These are phyloP conservation scores for Tragelaphus scriptus DNA, from an alignment of 2,113 vertebrate genomes.

Conservation along the genomic window DNA sequence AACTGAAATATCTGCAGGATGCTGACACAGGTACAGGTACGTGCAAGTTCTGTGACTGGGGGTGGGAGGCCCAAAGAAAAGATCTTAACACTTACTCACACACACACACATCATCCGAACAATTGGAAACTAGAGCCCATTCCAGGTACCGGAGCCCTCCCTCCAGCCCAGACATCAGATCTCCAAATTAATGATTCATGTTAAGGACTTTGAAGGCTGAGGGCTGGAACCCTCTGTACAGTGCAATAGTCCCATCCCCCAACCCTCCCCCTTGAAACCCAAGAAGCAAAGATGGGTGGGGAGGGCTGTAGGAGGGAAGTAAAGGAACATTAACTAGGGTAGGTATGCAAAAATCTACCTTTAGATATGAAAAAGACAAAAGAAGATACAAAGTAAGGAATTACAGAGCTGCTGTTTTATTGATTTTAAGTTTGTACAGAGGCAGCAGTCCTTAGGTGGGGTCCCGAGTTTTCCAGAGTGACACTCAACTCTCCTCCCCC, in stretches of 20 bases:
- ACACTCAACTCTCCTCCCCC: background rate
- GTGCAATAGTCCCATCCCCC: background rate
- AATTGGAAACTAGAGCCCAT: background rate
- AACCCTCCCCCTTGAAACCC: background rate
- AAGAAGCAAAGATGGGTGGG: background rate
- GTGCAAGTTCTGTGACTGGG: background rate
- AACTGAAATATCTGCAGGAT: background rate
- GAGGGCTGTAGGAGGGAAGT: background rate
- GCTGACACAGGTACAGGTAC: background rate
- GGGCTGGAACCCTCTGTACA: conserved; percentile 24
- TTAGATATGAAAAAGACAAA: conserved; percentile 21
- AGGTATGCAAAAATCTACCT: background rate
- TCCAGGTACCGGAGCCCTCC: background rate
- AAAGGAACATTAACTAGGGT: background rate
- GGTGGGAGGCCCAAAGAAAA: background rate
- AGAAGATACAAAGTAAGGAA: conserved; percentile 32
- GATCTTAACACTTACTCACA: background rate
- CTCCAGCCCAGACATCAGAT: conserved; percentile 53
- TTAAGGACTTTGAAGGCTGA: conserved; percentile 6
- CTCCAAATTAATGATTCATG: conserved; percentile 68
- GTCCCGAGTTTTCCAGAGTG: conserved; percentile 27
- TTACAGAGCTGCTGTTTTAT: conserved; percentile 52
- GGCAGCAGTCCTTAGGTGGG: conserved; percentile 36
- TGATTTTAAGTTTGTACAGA: conserved; percentile 56
- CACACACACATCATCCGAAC: background rate